Base-by-base conservation (phyloP, 2,113 vertebrate genomes). In the Takifugu flavidus region DNA sequence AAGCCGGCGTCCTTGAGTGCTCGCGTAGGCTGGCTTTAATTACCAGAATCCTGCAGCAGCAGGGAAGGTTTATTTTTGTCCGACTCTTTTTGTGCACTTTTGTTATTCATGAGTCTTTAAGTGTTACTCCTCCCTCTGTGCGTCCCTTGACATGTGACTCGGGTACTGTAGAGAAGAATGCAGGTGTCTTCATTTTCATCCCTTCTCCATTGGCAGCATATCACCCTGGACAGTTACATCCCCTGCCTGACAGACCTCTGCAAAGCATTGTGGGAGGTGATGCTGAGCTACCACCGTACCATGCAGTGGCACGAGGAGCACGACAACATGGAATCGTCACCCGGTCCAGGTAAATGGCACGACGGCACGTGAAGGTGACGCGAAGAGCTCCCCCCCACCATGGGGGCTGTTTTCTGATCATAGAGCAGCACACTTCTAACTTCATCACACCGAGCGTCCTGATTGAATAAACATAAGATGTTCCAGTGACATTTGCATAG, bases 231-330 rank as follows among this genome's bases (percentile, higher is more conserved):
- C 87, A 99, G 96, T 86, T 99, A 99, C 86, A 98, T 99, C 63
- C 97, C 97, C 2, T 99, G 97, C 86, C 90, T 99, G 75, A 93
- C 93, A 4, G 97, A 98, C 77, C 91, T 99, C 25, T 99, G 97
- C 90, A 98, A 99, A 84, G 97, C 96, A 58, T 90, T 99, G 44
- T 99, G 97, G 97, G 96, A 98, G 78, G 97, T 99, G 63, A 98
- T 99, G 97, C 91, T 98, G 49, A 99, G 97, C 84, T 99, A 99
- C 80, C 93, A 98, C 74, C 89, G 92, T 39, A 99, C 96, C 0
- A 99, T 99, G 93, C 93, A 94, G 80, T 99, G 97, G 97, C 97
- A 99, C 1, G 96, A 95, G 56, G 91, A 90, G 72, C 92, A 93
- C 4, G 95, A 98, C 82, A 88, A 88, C 70, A 90, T 87, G 67